Evolutionary conservation across 2,797 vertebrate species (phyloP).

Genomic region (Chelmon rostratus): DNA sequence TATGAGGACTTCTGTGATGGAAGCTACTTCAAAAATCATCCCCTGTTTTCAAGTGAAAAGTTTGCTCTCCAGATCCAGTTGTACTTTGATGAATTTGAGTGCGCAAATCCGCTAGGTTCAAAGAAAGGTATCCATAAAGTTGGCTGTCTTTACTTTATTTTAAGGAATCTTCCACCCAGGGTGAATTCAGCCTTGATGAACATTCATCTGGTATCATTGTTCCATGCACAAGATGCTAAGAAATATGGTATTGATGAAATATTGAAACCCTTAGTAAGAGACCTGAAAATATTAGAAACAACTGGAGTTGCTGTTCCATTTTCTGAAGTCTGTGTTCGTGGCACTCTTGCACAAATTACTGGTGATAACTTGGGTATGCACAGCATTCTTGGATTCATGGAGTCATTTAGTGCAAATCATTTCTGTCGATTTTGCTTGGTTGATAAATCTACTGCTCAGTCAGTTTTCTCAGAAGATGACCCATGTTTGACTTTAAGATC

Average conservation of each 20-base stretch:
- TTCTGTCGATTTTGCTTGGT: slow-evolving; percentile 24
- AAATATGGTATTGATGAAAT: slow-evolving; percentile 55
- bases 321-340: background rate
- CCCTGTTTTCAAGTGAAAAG: background rate
- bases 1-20: slow-evolving; percentile 29
- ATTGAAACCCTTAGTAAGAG: slow-evolving; percentile 42
- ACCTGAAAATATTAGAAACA: slow-evolving; percentile 35
- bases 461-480: slow-evolving; percentile 16
- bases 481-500: slow-evolving; percentile 19
- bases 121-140: background rate
- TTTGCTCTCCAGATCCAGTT: slow-evolving; percentile 18
- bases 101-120: background rate
- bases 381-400: slow-evolving; percentile 5
- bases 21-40: slow-evolving; percentile 34
- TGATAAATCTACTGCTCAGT: slow-evolving; percentile 22
- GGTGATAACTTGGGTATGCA: slow-evolving; percentile 20
- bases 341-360: slow-evolving; percentile 12
- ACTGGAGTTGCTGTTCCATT: slow-evolving; percentile 12
- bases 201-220: no score
- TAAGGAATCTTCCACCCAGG: background rate
- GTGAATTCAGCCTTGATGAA: background rate
- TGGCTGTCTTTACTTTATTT: background rate
- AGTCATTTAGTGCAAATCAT: slow-evolving; percentile 30
- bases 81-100: slow-evolving; percentile 13
- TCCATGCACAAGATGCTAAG: slow-evolving; percentile 54